These are phyloP conservation scores for Trissonchulus latispiculum DNA, from an alignment of 2,888 invertebrate genomes.

Conservation along the genomic window DNA sequence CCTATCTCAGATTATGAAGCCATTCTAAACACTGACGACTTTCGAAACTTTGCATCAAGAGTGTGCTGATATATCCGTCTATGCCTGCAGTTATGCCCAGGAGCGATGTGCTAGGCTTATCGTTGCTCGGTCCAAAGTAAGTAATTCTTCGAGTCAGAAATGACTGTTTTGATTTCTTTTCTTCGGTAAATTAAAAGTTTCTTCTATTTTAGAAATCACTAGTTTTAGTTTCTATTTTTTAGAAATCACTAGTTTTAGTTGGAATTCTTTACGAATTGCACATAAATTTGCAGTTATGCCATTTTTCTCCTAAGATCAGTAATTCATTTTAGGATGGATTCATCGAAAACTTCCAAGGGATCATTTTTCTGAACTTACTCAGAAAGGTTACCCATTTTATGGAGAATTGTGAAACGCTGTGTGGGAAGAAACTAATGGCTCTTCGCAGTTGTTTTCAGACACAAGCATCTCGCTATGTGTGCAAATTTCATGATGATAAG, in stretches of 20 bases:
- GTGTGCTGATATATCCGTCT: conserved; percentile 63
- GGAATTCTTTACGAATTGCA: too few species aligned
- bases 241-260: too few species aligned
- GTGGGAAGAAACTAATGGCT: conserved; percentile 4
- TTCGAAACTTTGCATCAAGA: conserved; percentile 59
- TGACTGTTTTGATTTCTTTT: too few species aligned
- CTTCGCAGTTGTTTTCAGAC: conserved; percentile 28
- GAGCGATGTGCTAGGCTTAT: conserved; percentile 81
- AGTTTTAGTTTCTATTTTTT: too few species aligned
- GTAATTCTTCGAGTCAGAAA: too few species aligned
- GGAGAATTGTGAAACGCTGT: conserved; percentile 57
- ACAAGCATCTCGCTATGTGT: conserved; percentile 79
- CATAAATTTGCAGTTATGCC: too few species aligned
- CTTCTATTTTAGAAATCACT: too few species aligned
- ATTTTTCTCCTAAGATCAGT: too few species aligned
- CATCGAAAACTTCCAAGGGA: conserved; percentile 60
- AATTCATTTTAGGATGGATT: conserved; percentile 52
- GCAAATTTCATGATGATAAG: conserved; percentile 76
- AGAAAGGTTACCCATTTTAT: conserved; percentile 68
- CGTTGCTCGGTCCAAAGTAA: conserved; percentile 54
- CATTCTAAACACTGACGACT: conserved; percentile 57
- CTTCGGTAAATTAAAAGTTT: too few species aligned
- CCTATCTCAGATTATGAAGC: background rate
- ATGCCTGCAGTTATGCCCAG: conserved; percentile 82
- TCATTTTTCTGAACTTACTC: conserved; percentile 65